Percentiles rank a stretch among this genome's conserved stretches.
These are phyloP conservation scores for Octomys mimax DNA, from an alignment of 2,797 vertebrate genomes.

Conservation along the genomic window DNA sequence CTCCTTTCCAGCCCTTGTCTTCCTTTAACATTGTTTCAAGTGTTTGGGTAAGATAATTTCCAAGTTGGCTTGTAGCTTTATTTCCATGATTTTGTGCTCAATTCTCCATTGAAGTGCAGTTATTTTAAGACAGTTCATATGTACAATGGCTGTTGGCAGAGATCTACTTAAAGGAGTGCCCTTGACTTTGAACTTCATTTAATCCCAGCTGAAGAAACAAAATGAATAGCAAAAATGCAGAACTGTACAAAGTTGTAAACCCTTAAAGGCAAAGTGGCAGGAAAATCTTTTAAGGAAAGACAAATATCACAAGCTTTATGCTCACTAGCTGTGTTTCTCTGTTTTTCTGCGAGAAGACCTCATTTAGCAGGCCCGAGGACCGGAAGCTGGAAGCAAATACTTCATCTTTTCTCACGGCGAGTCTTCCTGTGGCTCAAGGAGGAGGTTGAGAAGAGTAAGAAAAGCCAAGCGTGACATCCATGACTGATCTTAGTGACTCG, in stretches of 20 bases:
- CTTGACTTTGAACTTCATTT: background rate
- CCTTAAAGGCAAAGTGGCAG: constrained; percentile 23
- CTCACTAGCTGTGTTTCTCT: background rate
- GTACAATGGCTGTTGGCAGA: background rate
- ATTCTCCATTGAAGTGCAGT: background rate
- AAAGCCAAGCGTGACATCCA: background rate
- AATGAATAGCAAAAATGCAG: background rate
- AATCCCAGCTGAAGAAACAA: constrained; percentile 40
- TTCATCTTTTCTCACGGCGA: background rate
- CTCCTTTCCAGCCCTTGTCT: background rate
- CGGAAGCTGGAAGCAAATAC: background rate
- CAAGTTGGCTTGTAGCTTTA: background rate
- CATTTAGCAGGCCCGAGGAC: background rate
- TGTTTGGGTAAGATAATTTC: background rate
- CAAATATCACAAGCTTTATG: background rate
- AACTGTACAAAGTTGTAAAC: background rate
- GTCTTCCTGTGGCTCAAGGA: background rate
- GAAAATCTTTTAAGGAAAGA: background rate
- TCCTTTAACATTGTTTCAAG: background rate
- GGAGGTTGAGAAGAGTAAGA: background rate
- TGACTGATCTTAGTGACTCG: background rate
- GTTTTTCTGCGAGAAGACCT: background rate
- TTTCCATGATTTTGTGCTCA: background rate
- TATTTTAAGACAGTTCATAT: background rate
- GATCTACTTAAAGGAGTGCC: background rate